Percentiles rank a stretch among this genome's conserved stretches.
These are phyloP conservation scores for Alviniconcha strummeri DNA, from an alignment of 2,888 invertebrate genomes.

Conservation along the genomic window DNA sequence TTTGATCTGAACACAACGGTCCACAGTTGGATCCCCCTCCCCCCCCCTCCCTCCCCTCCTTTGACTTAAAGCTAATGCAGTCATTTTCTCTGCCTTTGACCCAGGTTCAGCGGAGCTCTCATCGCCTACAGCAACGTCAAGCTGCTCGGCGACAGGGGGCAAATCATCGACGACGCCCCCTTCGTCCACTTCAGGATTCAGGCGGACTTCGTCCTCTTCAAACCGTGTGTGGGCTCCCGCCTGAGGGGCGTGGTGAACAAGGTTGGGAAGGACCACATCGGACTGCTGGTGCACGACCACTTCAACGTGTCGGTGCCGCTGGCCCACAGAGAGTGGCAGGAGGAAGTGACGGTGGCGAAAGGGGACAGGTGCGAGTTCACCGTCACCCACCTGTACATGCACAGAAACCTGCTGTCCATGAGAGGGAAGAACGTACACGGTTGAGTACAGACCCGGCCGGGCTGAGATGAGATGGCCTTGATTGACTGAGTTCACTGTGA, in stretches of 20 bases:
- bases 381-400: constrained; percentile 8
- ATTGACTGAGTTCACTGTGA: too few relatives aligned
- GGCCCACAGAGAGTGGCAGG: neutral
- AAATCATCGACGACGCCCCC: constrained; percentile 79
- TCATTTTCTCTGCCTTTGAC: too few relatives aligned
- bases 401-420: constrained; percentile 17
- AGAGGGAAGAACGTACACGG: constrained; percentile 3
- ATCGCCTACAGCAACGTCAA: constrained; percentile 82
- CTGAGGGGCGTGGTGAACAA: constrained; percentile 81
- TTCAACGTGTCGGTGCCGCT: constrained; percentile 83
- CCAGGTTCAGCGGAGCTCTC: constrained; percentile 81
- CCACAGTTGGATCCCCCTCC: too few relatives aligned
- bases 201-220: constrained; percentile 83
- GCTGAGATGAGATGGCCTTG: too few relatives aligned
- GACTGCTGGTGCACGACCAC: constrained; percentile 81
- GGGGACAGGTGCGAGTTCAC: constrained; percentile 25
- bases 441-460: too few relatives aligned
- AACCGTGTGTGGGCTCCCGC: constrained; percentile 79
- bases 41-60: too few relatives aligned
- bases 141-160: constrained; percentile 78
- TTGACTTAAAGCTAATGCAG: too few relatives aligned
- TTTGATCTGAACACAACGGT: too few relatives aligned
- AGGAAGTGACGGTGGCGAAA: neutral
- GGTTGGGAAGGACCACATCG: constrained; percentile 81
- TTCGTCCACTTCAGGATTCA: constrained; percentile 81